These are phyloP conservation scores for Sylvia atricapilla DNA, from an alignment of 2,113 vertebrate genomes.

Conservation along the genomic window DNA sequence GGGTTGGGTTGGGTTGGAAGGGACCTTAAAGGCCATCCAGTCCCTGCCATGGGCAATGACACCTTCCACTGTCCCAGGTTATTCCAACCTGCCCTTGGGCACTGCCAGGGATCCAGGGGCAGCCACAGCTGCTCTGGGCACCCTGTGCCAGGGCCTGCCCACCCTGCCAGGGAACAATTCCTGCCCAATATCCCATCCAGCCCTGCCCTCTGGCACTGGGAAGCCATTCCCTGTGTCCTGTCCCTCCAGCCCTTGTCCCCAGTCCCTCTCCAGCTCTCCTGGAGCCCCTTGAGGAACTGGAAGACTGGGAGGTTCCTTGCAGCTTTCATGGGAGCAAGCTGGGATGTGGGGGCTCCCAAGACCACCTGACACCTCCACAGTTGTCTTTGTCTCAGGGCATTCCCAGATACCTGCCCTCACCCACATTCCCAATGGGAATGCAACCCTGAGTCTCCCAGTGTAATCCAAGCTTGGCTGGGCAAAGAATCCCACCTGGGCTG, in stretches of 20 bases:
- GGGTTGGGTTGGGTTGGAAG: not conserved
- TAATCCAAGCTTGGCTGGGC: not conserved
- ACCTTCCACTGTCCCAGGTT: fast-evolving
- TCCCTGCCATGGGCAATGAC: not conserved
- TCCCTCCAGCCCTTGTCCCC: not conserved
- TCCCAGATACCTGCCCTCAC: not conserved
- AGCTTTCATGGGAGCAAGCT: not conserved
- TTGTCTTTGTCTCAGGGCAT: not conserved
- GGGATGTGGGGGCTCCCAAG: not conserved
- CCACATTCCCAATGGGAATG: not conserved
- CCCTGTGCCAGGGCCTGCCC: not conserved
- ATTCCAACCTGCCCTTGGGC: not conserved
- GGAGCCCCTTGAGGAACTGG: not conserved
- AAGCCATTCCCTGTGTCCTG: not conserved
- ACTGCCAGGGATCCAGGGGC: not conserved
- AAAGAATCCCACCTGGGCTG: not conserved
- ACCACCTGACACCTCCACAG: not conserved
- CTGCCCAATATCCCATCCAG: not conserved
- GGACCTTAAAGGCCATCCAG: fast-evolving
- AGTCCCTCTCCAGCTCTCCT: not conserved
- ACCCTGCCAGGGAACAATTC: not conserved
- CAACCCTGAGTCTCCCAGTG: fast-evolving
- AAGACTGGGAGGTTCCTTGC: not conserved
- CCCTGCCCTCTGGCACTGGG: not conserved
- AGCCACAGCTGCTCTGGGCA: not conserved